These are phyloP conservation scores for Dicyrtomina minuta DNA, from an alignment of 2,888 invertebrate species.

Conservation along the genomic window DNA sequence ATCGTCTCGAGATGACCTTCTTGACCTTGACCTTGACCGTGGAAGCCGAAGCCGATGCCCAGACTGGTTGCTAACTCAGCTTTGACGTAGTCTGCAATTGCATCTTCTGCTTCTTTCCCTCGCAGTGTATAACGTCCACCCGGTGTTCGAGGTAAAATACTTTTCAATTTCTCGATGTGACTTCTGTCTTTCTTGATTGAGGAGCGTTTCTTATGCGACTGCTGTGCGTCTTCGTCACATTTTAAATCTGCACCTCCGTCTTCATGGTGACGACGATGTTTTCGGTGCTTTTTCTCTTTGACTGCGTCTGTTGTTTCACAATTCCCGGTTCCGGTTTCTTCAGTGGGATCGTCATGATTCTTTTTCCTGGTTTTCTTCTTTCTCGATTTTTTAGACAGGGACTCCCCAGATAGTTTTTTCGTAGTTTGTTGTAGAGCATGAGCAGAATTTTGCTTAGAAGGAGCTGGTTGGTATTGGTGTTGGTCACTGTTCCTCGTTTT, in stretches of 20 bases:
- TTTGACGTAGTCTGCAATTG: conserved; percentile 5
- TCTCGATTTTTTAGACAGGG: background rate
- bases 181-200: too few species aligned
- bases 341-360: background rate
- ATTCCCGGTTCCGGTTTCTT: background rate
- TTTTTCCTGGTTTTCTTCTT: background rate
- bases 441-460: too few species aligned
- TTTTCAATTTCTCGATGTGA: conserved; percentile 6
- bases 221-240: background rate
- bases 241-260: background rate
- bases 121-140: conserved; percentile 11
- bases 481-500: too few species aligned
- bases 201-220: too few species aligned
- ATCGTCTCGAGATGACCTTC: too few species aligned
- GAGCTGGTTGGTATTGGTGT: too few species aligned
- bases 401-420: background rate
- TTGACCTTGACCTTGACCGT: too few species aligned
- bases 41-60: too few species aligned
- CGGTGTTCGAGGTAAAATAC: conserved; percentile 9
- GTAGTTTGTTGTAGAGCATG: too few species aligned
- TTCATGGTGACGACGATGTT: background rate
- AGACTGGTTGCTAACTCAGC: conserved; percentile 2
- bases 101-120: conserved; percentile 7
- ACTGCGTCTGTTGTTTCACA: background rate
- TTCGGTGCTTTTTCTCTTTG: background rate